phyloP scores from a whole-genome alignment of 2,113 vertebrate species.

The Perca flavescens region DNA sequence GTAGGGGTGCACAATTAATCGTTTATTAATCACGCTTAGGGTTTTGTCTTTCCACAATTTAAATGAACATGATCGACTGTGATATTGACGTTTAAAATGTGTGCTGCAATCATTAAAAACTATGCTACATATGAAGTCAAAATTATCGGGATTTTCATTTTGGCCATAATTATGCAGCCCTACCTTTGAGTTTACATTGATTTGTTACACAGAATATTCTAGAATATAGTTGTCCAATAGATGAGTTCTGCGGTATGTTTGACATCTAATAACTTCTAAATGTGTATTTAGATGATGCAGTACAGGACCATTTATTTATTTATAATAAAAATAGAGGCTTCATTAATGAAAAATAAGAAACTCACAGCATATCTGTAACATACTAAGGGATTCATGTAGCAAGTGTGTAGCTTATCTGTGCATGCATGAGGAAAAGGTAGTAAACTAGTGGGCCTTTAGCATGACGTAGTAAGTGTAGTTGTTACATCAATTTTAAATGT shows the following conservation, averaged over 20 bases:
- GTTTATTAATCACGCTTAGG: too few species aligned
- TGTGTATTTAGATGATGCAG: background rate
- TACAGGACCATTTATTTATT: constrained; percentile 36
- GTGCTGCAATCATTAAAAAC: too few species aligned
- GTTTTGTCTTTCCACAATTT: too few species aligned
- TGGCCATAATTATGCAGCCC: too few species aligned
- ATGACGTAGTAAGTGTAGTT: constrained; percentile 16
- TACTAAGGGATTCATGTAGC: constrained; percentile 27
- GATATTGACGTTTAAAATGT: too few species aligned
- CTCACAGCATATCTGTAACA: background rate
- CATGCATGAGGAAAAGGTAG: constrained; percentile 1
- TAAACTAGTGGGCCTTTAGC: constrained; percentile 48
- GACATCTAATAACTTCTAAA: background rate
- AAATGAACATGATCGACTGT: too few species aligned
- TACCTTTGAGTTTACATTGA: background rate
- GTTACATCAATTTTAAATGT: constrained; percentile 69
- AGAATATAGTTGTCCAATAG: background rate
- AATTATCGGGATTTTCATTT: too few species aligned
- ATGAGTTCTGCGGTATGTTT: background rate
- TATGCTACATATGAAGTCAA: too few species aligned
- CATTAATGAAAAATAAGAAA: constrained; percentile 48
- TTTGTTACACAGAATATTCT: background rate
- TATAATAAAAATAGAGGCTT: constrained; percentile 6
- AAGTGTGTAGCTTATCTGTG: background rate
- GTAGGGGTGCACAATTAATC: too few species aligned